Evolutionary conservation across 1,140 invertebrate genomes (phyloP), one percentile per base, ranked within the genome.

Genomic region (Lasaia peninsularis): DNA sequence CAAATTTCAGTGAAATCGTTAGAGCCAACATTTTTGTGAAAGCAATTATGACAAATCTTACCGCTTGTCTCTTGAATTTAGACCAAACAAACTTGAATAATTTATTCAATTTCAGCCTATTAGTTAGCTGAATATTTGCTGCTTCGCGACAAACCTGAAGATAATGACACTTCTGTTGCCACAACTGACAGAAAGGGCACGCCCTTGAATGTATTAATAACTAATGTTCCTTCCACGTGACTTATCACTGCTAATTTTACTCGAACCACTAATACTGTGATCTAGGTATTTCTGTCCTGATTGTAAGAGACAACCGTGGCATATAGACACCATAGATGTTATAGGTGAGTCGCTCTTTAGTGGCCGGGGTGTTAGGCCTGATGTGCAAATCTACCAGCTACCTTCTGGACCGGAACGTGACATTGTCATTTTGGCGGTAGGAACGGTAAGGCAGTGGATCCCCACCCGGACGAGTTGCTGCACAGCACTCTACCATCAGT

Each of bases 121-220:
- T 44, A 44, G 40, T 16, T 16, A 44, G 20, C 16, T 44, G 40
- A 44, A 44, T 44, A 44, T 44, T 44, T 18, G 8, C 16, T 9
- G 37, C 16, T 40, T 40, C 8, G 40, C 40, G 9, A 20, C 40
- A 44, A 44, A 44, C 40, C 40, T 48, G 16, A 18, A 48, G 40
- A 48, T 48, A 48, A 48, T 48, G 40, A 21, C 40, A 48, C 40
- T 21, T 48, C 40, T 48, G 18, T 48, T 21, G 40, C 18, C 18
- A 10, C 40, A 48, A 48, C 18, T 48, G 40, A 48, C 40, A 20
- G 40, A 20, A 20, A 48, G 40, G 20, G 40, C 16, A 21, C 3
- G 18, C 6, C 18, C 20, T 48, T 48, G 40, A 48, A 20, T 48
- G 18, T 20, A 21, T 48, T 48, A 48, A 20, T n/a, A 6, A 20